Base-by-base conservation (phyloP, 2,888 invertebrate genomes). In the Pristionchus entomophagus region DNA sequence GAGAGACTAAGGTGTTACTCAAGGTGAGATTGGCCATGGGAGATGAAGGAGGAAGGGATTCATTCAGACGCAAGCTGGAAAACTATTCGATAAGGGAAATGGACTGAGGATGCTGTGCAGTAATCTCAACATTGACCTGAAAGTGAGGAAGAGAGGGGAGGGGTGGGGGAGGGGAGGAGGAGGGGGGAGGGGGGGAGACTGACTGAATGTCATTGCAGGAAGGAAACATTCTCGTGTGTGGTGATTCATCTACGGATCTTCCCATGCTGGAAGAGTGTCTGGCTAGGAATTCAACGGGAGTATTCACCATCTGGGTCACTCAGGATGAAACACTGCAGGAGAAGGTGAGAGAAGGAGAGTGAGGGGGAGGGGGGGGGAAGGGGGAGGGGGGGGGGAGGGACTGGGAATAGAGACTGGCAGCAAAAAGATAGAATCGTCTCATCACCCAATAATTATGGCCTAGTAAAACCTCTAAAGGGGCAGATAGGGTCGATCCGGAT, bases 231-330 rank as follows among this genome's bases (percentile, higher is more conserved):
- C 88, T 93, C 51, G 92, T 93, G 6, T 93, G 93, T 84, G 93
- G 93, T 53, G 93, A 93, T 87, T 92, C 92, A 2, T 88, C 88
- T 0, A 92, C 93, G 3, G 93, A 93, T 88, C 88, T 93, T 29
- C 93, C 93, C 0, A 93, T 93, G 93, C 86, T 93, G 29, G 88
- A 90, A 78, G 91, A 90, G 62, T 93, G 93, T 84, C 87, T 93
- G 84, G 82, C 88, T n/a, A 86, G 87, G 51, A 92, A 93, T 87
- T 88, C 90, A 2, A 83, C 88, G 0, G 91, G 90, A 41, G 91
- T 92, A 0, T 93, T 89, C 87, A 93, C 93, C 10, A 92, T 93
- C 26, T 93, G 93, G 92, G 93, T 93, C 26, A 92, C 93, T 10
- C 89, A 85, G 3, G 90, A 90, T 73, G 86, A 89, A 77, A 78